phyloP scores from a whole-genome alignment of 2,888 invertebrate species.

The Eilema caniola region DNA sequence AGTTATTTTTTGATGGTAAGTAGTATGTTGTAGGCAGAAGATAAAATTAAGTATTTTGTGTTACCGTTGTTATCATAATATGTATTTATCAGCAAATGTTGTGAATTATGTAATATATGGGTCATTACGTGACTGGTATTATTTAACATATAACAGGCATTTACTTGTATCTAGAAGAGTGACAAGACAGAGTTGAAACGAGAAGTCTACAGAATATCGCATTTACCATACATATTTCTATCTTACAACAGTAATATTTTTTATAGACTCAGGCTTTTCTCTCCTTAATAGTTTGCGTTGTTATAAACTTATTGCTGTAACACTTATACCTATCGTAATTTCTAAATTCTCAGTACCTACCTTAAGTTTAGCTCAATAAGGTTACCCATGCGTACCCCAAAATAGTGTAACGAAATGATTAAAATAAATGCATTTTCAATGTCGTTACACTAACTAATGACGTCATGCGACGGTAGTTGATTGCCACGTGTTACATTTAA shows the following conservation, averaged over 20 bases:
- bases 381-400: slow-evolving; percentile 7
- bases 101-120: neutral
- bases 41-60: neutral
- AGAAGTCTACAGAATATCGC: neutral
- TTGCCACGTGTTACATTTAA: slow-evolving; percentile 42
- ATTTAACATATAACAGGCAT: neutral
- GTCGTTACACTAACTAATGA: slow-evolving; percentile 29
- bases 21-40: neutral
- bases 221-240: too few species aligned
- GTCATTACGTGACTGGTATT: neutral
- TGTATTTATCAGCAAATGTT: neutral
- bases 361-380: slow-evolving; percentile 13
- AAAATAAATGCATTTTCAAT: slow-evolving; percentile 25
- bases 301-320: too few species aligned
- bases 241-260: too few species aligned
- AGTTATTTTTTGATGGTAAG: slow-evolving; percentile 12
- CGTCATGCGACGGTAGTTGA: slow-evolving; percentile 38
- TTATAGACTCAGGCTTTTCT: too few species aligned
- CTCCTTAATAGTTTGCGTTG: too few species aligned
- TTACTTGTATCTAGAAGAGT: too few species aligned
- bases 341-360: neutral
- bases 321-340: neutral
- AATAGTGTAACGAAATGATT: slow-evolving; percentile 21
- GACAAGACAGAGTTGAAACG: neutral
- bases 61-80: neutral